These are phyloP conservation scores for Sebastes nivosus DNA, from an alignment of 2,797 vertebrate genomes.

Conservation along the genomic window DNA sequence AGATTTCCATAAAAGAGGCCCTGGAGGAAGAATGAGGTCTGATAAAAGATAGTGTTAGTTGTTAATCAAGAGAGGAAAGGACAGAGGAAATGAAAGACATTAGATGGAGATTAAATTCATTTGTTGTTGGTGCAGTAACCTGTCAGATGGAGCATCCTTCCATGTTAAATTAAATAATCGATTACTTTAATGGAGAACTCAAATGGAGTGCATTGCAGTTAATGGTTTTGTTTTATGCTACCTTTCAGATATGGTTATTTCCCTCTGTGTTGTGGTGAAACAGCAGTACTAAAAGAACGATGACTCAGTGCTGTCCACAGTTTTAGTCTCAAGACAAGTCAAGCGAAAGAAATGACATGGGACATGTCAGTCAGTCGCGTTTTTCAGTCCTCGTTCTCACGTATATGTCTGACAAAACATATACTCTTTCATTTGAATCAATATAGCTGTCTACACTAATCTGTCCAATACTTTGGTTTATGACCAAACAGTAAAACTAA, in stretches of 20 bases:
- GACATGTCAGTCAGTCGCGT: background rate
- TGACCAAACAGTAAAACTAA: background rate
- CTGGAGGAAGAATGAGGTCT: background rate
- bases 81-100: constrained; percentile 42
- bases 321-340: background rate
- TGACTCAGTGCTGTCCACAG: background rate
- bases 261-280: background rate
- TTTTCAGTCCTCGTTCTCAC: background rate
- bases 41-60: constrained; percentile 5
- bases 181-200: constrained; percentile 43
- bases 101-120: constrained; percentile 48
- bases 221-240: constrained; percentile 10
- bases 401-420: background rate
- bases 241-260: background rate
- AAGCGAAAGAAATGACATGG: background rate
- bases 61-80: constrained; percentile 34
- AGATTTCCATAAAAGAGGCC: background rate
- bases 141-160: constrained; percentile 5
- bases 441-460: background rate
- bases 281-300: background rate
- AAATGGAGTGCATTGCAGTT: constrained; percentile 2
- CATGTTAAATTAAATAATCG: constrained; percentile 39
- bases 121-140: constrained; percentile 37
- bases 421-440: background rate
- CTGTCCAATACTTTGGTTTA: too few species aligned